Evolutionary conservation across 2,113 vertebrate genomes (phyloP).

Genomic region (Lophotis ruficrista): DNA sequence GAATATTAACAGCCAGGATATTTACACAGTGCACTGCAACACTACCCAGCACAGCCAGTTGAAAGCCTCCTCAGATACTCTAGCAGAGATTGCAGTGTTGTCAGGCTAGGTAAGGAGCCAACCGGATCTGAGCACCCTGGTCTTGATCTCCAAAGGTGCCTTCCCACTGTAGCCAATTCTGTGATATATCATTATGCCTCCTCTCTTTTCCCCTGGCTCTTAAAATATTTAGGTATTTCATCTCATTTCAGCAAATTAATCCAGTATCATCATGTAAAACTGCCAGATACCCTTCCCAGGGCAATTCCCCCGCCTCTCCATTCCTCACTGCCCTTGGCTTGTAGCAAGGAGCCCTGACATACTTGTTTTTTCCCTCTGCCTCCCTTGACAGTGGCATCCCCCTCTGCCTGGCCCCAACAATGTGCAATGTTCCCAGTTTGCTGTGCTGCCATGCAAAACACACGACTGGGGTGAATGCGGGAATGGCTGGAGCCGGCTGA

Average conservation of each 20-base stretch:
- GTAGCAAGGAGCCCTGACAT: background rate
- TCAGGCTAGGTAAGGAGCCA: background rate
- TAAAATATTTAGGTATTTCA: background rate
- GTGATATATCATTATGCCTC: background rate
- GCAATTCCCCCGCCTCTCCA: background rate
- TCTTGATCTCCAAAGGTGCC: background rate
- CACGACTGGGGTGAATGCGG: accelerated
- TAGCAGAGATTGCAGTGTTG: background rate
- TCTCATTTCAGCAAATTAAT: background rate
- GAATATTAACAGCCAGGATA: background rate
- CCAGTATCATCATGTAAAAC: background rate
- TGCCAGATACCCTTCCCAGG: background rate
- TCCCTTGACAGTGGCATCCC: accelerated
- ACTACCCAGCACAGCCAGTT: background rate
- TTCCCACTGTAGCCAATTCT: background rate
- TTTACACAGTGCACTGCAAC: background rate
- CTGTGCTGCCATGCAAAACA: accelerated
- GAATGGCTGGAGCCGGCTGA: background rate
- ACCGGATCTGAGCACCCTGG: background rate
- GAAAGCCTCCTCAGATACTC: background rate
- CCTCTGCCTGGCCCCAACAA: background rate
- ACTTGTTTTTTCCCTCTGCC: background rate
- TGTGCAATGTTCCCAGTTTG: background rate
- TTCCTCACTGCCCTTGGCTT: background rate
- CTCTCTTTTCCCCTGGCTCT: background rate